Evolutionary conservation across 2,888 invertebrate genomes (phyloP).

Genomic region (Piscicola geometra): DNA sequence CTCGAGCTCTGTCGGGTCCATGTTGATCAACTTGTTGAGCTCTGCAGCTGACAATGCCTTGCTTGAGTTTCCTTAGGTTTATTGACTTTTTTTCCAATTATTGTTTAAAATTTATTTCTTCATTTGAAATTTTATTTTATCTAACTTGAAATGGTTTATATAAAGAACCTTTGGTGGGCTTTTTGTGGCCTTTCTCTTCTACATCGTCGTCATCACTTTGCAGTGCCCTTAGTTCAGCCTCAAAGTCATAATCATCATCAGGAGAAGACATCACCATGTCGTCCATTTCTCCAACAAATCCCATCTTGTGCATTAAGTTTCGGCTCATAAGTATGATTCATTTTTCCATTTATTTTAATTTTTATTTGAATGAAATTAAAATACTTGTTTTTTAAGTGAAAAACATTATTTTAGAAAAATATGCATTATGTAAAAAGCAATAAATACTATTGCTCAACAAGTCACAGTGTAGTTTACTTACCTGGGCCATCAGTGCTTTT

Average conservation of each 20-base stretch:
- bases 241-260: slow-evolving; percentile 66
- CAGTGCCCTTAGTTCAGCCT: slow-evolving; percentile 77
- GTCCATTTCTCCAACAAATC: slow-evolving; percentile 31
- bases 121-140: not conserved
- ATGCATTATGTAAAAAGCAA: not conserved
- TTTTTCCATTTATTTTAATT: not conserved
- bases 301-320: slow-evolving; percentile 36
- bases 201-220: slow-evolving; percentile 48
- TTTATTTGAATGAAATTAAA: not conserved
- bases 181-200: not conserved
- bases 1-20: slow-evolving; percentile 71
- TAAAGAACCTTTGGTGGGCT: not conserved
- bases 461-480: slow-evolving; percentile 23
- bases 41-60: slow-evolving; percentile 32
- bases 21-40: slow-evolving; percentile 61
- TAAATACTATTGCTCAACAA: not conserved
- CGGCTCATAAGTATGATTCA: not conserved
- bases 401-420: not conserved
- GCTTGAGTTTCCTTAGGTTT: no score
- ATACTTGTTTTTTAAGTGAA: no score
- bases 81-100: no score
- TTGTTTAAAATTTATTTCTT: not conserved
- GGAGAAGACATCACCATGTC: slow-evolving; percentile 38
- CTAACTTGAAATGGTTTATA: not conserved
- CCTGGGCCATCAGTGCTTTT: slow-evolving; percentile 39